Base-by-base conservation (phyloP, 1,140 invertebrate species). In the Drosophila sturtevanti region DNA sequence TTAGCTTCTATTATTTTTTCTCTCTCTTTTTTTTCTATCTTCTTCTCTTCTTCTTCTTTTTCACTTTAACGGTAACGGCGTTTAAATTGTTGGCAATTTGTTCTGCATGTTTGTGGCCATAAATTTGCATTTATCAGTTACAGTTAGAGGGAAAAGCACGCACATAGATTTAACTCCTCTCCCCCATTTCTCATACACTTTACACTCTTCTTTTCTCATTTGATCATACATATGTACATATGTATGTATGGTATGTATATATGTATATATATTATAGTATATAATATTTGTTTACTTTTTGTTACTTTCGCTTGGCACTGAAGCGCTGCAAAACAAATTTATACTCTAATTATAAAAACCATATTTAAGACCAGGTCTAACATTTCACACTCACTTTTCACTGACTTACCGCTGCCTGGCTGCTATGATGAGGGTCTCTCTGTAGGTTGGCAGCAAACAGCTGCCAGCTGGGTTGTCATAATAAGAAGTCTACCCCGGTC, bases 61-160 rank as follows among this genome's bases (percentile, higher is more conserved):
- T n/a, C n/a, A n/a, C n/a, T n/a, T 79, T 82, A 87, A 87, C 82
- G 82, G 82, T 87, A 77, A 58, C 61, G 24, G 14, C 51, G 21
- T 68, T 44, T 79, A 89, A 87, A 87, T 89, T 87, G 84, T 77
- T 73, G 64, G 82, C 86, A 87, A 87, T 89, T 87, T 89, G 80
- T 81, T 81, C 54, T 63, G 55, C 75, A 72, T 51, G 72, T 63
- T 31, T 21, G 62, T 63, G 62, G 55, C 64, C 64, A 84, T 89
- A 82, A 79, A 73, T 79, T 79, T 89, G 84, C 84, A 89, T 77
- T 77, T 77, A 87, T 89, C 82, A 44, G 56, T 82, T 84, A 89
- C 82, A 82, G 82, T 87, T 87, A 89, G 5, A 34, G n/a, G 63
- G 41, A 18, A 21, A 56, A 38, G 35, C 67, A 81, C 77, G 77